phyloP scores from a whole-genome alignment of 2,797 vertebrate genomes.

The Sebastolobus alascanus region DNA sequence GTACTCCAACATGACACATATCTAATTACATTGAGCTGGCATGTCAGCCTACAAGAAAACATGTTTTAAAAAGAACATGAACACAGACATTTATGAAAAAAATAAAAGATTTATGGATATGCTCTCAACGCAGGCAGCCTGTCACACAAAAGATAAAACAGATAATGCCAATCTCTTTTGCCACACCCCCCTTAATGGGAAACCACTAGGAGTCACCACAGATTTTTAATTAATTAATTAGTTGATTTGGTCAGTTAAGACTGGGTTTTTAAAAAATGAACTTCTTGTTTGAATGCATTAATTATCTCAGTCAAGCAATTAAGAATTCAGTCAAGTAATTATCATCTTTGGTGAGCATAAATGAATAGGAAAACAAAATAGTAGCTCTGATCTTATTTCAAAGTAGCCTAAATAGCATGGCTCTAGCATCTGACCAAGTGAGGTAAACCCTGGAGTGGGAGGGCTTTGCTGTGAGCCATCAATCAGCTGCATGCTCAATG shows the following conservation, averaged over 20 bases:
- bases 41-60: not conserved
- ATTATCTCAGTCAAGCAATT: not conserved
- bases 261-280: not conserved
- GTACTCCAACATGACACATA: conserved; percentile 3
- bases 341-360: not conserved
- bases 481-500: not conserved
- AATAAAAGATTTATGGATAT: not conserved
- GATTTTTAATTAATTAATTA: not conserved
- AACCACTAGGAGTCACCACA: not conserved
- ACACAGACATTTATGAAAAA: not conserved
- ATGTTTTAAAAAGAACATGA: not conserved
- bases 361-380: not conserved
- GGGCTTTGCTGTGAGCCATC: conserved; percentile 3
- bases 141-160: not conserved
- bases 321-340: not conserved
- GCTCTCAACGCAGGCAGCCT: not conserved
- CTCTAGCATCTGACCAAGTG: conserved; percentile 10
- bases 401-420: not conserved
- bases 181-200: not conserved
- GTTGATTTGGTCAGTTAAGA: not conserved
- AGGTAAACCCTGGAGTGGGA: conserved; percentile 1
- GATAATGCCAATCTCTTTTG: not conserved
- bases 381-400: not conserved
- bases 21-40: conserved; percentile 41
- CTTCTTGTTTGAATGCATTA: not conserved